phyloP scores from a whole-genome alignment of 2,888 invertebrate species.

The Epiperipatus broadwayi region DNA sequence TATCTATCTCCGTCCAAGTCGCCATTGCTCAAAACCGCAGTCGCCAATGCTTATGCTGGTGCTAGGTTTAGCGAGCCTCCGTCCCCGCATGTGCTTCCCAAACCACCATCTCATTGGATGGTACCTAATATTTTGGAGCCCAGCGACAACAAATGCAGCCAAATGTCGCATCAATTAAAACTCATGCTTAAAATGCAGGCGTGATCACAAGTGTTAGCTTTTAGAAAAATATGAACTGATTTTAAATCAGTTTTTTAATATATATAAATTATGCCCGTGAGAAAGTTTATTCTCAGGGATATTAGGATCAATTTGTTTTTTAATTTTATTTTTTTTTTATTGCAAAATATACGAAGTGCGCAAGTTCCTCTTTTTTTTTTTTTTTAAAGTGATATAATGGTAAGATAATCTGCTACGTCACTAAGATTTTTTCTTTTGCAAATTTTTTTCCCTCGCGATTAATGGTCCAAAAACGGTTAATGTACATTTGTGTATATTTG shows the following conservation, averaged over 20 bases:
- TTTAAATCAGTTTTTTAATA: no score
- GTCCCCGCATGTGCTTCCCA: constrained; percentile 52
- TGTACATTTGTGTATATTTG: no score
- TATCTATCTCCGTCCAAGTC: constrained; percentile 14
- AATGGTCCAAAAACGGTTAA: no score
- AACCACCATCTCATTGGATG: constrained; percentile 61
- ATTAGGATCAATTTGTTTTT: neutral
- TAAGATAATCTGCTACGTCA: no score
- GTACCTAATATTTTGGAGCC: constrained; percentile 14
- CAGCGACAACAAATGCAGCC: constrained; percentile 18
- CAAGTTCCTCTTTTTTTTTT: no score
- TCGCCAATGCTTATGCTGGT: constrained; percentile 36
- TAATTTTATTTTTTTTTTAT: constrained; percentile 1
- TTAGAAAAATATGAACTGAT: neutral
- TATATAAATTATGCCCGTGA: no score
- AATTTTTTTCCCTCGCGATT: no score
- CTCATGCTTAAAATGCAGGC: constrained; percentile 25
- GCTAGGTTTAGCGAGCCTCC: constrained; percentile 67
- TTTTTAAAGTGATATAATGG: no score
- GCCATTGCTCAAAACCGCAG: constrained; percentile 5
- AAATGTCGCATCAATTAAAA: constrained; percentile 25
- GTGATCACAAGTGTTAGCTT: constrained; percentile 5
- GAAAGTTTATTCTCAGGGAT: neutral
- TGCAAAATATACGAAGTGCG: no score
- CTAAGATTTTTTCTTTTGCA: no score